A percentile compares a stretch with the other conserved stretches of the same genome.
Conservation (phyloP, 2,113 vertebrate species). For the Microcebus lehilahytsara region DNA sequence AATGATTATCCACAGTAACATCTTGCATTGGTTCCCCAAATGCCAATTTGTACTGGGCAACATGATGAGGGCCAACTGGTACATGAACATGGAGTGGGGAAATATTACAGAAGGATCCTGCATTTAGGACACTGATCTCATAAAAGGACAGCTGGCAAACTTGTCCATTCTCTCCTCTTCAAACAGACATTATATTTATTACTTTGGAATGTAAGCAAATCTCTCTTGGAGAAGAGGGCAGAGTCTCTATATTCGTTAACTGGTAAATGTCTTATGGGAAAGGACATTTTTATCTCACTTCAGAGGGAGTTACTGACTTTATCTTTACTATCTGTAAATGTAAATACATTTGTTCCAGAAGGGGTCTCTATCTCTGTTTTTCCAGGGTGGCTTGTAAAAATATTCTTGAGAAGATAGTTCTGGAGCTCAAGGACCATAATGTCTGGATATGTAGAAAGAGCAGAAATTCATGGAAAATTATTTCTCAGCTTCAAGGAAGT, state of each 20-base stretch:
- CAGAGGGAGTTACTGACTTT: neutral
- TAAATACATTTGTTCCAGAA: neutral
- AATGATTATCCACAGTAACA: neutral
- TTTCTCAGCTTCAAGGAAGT: neutral
- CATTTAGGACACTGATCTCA: neutral
- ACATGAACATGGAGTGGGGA: fast-evolving
- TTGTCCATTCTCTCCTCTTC: neutral
- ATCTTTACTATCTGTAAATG: neutral
- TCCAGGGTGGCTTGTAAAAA: neutral
- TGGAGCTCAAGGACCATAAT: neutral
- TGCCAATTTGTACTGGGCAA: neutral
- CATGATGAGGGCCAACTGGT: neutral
- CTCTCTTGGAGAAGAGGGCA: neutral
- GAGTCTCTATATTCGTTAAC: neutral
- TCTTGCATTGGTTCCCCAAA: neutral
- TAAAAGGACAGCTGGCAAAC: neutral
- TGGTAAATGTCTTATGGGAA: neutral
- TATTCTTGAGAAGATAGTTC: neutral
- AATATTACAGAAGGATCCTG: neutral
- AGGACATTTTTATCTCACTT: neutral
- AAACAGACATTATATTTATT: neutral
- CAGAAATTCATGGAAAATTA: neutral
- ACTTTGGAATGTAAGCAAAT: neutral
- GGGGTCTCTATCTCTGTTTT: neutral
- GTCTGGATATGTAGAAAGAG: neutral